Base-by-base conservation (phyloP, 2,113 vertebrate genomes). In the Nothoprocta perdicaria region DNA sequence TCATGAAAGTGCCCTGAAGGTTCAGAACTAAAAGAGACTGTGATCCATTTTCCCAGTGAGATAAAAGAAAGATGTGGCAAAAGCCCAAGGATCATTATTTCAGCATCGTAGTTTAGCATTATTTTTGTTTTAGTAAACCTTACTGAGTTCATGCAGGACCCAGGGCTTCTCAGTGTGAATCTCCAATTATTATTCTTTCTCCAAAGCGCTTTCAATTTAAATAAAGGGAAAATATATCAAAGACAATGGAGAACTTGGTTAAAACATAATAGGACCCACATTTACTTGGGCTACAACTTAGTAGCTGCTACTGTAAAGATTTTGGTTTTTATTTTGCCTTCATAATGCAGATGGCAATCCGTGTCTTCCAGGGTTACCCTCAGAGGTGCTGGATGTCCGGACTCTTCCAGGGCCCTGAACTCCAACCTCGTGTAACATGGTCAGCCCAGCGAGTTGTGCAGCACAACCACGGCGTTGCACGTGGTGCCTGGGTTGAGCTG, bases 381-480 rank as follows among this genome's bases (percentile, higher is more conserved):
- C 0, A 40, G 33, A 61, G 9, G 4, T 68, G 31, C 71, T 71
- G 27, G 15, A 24, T 68, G n/a, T 45, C 62, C 61, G 50, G 1
- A 45, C 13, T 21, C 33, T 24, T 84, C 15, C 14, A 29, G 14
- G 23, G 14, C 6, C 23, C 45, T 43, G 46, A 77, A 69, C 14
- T 57, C 55, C 45, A 77, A 41, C 50, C 13, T 77, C 69, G 14
- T 26, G 14, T n/a, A 27, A 45, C 21, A 65, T 24, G 13, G 72
- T 5, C 40, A 73, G 23, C 10, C 24, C 1, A 1, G 12, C 41
- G 41, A 33, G 19, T 26, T 19, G 18, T 46, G 46, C 46, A 46
- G 21, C 46, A 8, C 17, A 55, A 4, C 29, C 19, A 0, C 1
- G 0, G 0, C 27, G 31, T 55, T 7, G 29, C 16, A 66, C 3